Evolutionary conservation across 2,797 vertebrate species (phyloP).

Genomic region (Chloroceryle amazona): DNA sequence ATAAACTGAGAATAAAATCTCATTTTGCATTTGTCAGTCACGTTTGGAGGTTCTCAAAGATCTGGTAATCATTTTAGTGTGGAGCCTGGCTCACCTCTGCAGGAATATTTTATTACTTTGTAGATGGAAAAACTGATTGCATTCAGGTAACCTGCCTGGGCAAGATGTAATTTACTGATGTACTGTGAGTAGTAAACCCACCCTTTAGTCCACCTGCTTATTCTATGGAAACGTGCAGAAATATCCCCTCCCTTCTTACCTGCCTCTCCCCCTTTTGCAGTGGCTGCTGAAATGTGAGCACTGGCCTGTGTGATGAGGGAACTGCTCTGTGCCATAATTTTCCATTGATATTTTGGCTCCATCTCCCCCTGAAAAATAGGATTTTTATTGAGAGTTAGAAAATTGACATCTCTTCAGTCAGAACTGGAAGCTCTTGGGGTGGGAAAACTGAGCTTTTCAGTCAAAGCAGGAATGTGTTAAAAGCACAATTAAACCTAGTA

Average conservation of each 20-base stretch:
- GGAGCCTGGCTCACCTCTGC: neutral
- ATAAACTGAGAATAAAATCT: neutral
- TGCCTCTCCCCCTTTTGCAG: neutral
- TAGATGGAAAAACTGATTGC: neutral
- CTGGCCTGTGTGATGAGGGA: neutral
- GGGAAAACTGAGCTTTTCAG: neutral
- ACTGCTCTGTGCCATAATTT: neutral
- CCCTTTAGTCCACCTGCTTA: neutral
- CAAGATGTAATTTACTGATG: neutral
- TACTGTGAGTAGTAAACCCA: rapidly evolving
- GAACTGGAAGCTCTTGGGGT: neutral
- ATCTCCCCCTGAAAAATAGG: neutral
- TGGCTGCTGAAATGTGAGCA: neutral
- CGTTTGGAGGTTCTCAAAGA: neutral
- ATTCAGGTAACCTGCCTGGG: neutral
- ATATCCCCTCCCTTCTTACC: neutral
- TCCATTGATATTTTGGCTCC: neutral
- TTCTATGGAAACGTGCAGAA: neutral
- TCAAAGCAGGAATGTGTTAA: neutral
- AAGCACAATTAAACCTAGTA: neutral
- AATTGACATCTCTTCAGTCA: neutral
- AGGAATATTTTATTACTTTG: neutral
- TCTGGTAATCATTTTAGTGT: neutral
- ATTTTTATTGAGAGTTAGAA: neutral
- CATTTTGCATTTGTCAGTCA: neutral